These are phyloP conservation scores for Drosophila nigricruria DNA, from an alignment of 2,888 invertebrate species.

Conservation along the genomic window DNA sequence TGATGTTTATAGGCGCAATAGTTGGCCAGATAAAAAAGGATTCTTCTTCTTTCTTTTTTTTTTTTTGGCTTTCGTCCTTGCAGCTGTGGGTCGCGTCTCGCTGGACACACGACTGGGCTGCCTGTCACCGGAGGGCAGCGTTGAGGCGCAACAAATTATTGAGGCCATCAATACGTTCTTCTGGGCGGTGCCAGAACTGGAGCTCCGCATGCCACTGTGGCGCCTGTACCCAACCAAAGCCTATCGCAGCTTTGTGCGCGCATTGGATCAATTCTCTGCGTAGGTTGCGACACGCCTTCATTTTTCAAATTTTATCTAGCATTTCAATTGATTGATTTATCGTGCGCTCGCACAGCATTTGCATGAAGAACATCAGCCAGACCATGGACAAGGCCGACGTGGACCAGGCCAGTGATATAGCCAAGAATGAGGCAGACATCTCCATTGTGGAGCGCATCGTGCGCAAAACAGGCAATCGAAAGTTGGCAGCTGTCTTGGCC, in stretches of 20 bases:
- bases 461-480: slow-evolving; percentile 87
- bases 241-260: slow-evolving; percentile 89
- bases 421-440: slow-evolving; percentile 85
- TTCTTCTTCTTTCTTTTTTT: neutral
- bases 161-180: slow-evolving; percentile 92
- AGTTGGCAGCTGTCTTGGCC: slow-evolving; percentile 90
- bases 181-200: slow-evolving; percentile 91
- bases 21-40: neutral
- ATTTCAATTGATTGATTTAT: slow-evolving; percentile 33
- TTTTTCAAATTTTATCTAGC: neutral
- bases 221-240: slow-evolving; percentile 89
- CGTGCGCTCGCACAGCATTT: slow-evolving; percentile 84
- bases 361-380: slow-evolving; percentile 87
- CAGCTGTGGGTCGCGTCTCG: slow-evolving; percentile 93
- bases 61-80: slow-evolving; percentile 30
- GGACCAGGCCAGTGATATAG: slow-evolving; percentile 40
- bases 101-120: slow-evolving; percentile 93
- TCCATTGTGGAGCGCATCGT: slow-evolving; percentile 88
- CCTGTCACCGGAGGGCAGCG: slow-evolving; percentile 87
- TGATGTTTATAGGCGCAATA: slow-evolving; percentile 6
- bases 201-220: slow-evolving; percentile 91
- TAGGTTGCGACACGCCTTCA: slow-evolving; percentile 82
- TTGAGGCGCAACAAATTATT: slow-evolving; percentile 92
- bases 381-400: slow-evolving; percentile 86
- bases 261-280: slow-evolving; percentile 90